Evolutionary conservation across 1,140 invertebrate species (phyloP).

Genomic region (Bicyclus anynana): DNA sequence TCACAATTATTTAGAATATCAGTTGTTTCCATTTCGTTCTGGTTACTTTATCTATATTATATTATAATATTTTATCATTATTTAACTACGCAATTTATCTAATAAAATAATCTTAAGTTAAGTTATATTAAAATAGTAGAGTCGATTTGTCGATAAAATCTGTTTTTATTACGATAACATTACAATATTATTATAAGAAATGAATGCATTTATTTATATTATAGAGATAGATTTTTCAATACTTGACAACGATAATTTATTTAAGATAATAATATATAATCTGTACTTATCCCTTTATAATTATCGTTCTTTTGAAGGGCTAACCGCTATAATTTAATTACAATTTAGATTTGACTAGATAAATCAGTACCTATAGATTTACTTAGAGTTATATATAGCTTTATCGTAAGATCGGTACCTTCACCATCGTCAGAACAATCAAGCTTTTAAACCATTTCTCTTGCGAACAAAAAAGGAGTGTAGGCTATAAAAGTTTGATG

Average conservation of each 20-base stretch:
- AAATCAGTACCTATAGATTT: slow-evolving; percentile 54
- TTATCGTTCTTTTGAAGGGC: slow-evolving; percentile 14
- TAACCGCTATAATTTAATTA: slow-evolving; percentile 35
- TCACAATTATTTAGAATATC: slow-evolving; percentile 77
- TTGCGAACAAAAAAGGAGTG: no score
- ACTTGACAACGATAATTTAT: slow-evolving; percentile 6
- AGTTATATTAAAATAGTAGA: slow-evolving; percentile 65
- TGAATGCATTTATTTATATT: slow-evolving; percentile 22
- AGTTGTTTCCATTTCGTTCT: slow-evolving; percentile 68
- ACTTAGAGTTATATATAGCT: slow-evolving; percentile 16
- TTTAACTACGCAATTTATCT: slow-evolving; percentile 32
- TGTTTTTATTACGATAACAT: slow-evolving; percentile 66
- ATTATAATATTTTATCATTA: slow-evolving; percentile 17
- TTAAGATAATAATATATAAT: slow-evolving; percentile 13
- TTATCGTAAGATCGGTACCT: slow-evolving; percentile 3
- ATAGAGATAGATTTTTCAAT: slow-evolving; percentile 10
- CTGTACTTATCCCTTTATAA: slow-evolving; percentile 8
- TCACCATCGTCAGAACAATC: background rate
- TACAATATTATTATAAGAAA: slow-evolving; percentile 39
- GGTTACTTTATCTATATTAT: slow-evolving; percentile 29
- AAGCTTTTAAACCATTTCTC: background rate
- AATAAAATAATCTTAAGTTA: slow-evolving; percentile 30
- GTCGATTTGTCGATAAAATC: slow-evolving; percentile 74
- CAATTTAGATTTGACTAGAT: slow-evolving; percentile 70
- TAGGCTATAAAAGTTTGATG: no score